Evolutionary conservation across 2,797 vertebrate species (phyloP), one percentile per base, ranked within the genome.

Genomic region (Schizopygopsis pylzovi): DNA sequence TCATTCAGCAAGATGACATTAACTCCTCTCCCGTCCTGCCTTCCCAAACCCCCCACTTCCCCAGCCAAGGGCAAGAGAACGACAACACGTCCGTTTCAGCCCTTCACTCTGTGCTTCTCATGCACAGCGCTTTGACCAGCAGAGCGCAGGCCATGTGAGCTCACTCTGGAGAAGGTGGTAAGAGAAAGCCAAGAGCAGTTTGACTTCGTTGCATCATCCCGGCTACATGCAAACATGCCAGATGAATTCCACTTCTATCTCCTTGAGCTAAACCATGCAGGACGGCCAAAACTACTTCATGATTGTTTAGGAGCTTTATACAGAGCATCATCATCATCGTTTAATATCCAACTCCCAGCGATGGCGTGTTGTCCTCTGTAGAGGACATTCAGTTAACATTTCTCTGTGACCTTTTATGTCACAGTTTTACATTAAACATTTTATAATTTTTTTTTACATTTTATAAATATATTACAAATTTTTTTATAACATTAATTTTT

Each of bases 1-100:
- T 88, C 88, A 85, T 86, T 89, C 84, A 86, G 75, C 79, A 77
- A 77, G 61, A 79, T 70, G 28, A 70, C 79, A 89, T 86, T 85
- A 84, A 61, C 33, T 70, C 45, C 59, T 71, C 70, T 70, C 73
- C 75, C 54, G 6, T 68, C 79, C 71, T 37, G 78, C 41, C 67
- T 20, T 61, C 22, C 33, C 54, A 71, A 72, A 63, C 41, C 67
- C 56, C 16, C 45, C 75, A 52, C 70, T 59, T 61, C 86, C 59
- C 49, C 63, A 22, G 9, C 52, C 81, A 75, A 86, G 54, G 25
- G 16, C 79, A 59, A 68, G 54, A 56, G 54, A 84, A 81, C 49
- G 18, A 37, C 71, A 54, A 37, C 68, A 84, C 2, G 65, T 84
- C 75, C 83, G 61, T 20, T 83, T 43, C 41, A 63, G 79, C 5